Conservation (phyloP, 1,140 invertebrate genomes). For the Globodera ellingtonae region DNA sequence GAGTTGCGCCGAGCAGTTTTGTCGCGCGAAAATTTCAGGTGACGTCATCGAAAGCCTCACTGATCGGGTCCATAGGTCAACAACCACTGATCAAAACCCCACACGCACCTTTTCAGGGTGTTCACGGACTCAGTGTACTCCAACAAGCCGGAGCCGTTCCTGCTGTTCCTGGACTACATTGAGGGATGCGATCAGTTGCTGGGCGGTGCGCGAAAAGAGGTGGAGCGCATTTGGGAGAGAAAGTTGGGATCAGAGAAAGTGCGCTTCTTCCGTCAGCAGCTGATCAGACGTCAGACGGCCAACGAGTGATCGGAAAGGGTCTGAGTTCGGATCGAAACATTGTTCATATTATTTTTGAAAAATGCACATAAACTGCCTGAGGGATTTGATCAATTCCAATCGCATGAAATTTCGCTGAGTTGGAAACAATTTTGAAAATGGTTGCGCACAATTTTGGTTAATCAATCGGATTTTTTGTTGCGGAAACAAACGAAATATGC, state of each 20-base stretch:
- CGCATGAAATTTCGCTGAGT: too few species aligned
- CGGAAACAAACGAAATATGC: too few species aligned
- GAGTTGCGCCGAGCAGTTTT: conserved; percentile 38
- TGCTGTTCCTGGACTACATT: conserved; percentile 49
- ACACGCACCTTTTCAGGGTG: conserved; percentile 38
- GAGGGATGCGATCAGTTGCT: conserved; percentile 32
- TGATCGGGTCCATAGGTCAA: neutral
- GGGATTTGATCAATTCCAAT: too few species aligned
- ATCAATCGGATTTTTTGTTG: too few species aligned
- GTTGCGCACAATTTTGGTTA: too few species aligned
- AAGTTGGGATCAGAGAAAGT: conserved; percentile 33
- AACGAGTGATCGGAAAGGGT: neutral
- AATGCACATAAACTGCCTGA: too few species aligned
- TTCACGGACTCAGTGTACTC: conserved; percentile 46
- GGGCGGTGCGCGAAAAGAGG: conserved; percentile 38
- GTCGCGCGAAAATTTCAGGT: conserved; percentile 46
- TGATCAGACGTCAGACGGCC: conserved; percentile 17
- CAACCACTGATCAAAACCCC: neutral
- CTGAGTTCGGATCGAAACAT: too few species aligned
- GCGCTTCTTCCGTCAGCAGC: conserved; percentile 29
- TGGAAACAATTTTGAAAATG: too few species aligned
- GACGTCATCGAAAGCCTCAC: neutral
- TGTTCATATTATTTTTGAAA: too few species aligned
- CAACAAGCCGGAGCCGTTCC: conserved; percentile 44
- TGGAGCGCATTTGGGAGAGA: conserved; percentile 45